A percentile compares a stretch with the other conserved stretches of the same genome.
Evolutionary conservation across 2,797 vertebrate species (phyloP).

Genomic region (Todus mexicanus): DNA sequence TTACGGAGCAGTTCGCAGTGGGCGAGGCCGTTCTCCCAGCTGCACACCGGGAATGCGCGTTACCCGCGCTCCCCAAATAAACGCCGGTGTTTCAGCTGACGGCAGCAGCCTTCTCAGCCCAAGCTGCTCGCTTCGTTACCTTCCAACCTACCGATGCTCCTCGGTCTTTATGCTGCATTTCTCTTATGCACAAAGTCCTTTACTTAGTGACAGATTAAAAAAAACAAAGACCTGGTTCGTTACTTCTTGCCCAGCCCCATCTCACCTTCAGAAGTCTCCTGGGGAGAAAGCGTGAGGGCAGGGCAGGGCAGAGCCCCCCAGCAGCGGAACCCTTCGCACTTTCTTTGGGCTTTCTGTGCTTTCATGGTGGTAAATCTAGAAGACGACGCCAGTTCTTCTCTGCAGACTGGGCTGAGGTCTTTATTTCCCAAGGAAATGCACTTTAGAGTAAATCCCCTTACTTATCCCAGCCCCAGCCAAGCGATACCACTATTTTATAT

Average conservation of each 20-base stretch:
- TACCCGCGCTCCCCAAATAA: not conserved
- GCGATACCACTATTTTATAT: rapidly evolving
- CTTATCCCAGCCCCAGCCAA: not conserved
- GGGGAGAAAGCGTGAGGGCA: not conserved
- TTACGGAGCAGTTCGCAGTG: not conserved
- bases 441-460: not conserved
- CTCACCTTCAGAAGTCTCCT: not conserved
- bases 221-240: not conserved
- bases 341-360: not conserved
- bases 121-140: not conserved
- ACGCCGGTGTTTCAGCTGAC: not conserved
- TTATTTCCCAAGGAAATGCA: not conserved
- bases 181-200: not conserved
- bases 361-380: rapidly evolving
- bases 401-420: not conserved
- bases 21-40: no score
- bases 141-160: not conserved
- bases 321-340: not conserved
- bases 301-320: not conserved
- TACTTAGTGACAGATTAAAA: not conserved
- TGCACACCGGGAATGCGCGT: rapidly evolving
- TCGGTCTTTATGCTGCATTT: not conserved
- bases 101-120: not conserved
- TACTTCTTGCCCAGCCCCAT: not conserved
- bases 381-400: not conserved